Conservation (phyloP, 2,888 invertebrate species). For the Abscondita cerata region DNA sequence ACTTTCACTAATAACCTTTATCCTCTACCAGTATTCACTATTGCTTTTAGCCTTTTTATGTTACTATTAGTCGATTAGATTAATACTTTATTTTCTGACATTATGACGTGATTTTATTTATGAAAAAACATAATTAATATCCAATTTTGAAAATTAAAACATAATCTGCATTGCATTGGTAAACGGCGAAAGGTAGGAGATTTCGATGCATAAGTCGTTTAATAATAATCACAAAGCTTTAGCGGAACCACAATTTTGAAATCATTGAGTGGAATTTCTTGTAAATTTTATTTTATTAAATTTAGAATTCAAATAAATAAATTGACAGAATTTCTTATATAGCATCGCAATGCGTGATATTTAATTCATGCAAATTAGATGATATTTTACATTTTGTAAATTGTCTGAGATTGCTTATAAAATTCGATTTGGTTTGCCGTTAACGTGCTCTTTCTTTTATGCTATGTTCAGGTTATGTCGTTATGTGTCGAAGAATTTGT, state of each 20-base stretch:
- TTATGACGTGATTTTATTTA: too few species aligned
- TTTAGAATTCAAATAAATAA: not conserved
- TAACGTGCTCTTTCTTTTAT: constrained; percentile 5
- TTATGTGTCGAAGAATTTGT: constrained; percentile 13
- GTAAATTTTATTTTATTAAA: not conserved
- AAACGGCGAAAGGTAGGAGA: not conserved
- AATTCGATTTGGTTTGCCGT: constrained; percentile 1
- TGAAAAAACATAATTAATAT: too few species aligned
- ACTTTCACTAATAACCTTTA: too few species aligned
- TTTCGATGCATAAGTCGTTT: not conserved
- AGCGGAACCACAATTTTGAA: not conserved
- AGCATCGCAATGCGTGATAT: not conserved
- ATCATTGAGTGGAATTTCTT: constrained; percentile 3
- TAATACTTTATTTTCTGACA: too few species aligned
- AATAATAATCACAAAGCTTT: not conserved
- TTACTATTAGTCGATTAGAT: too few species aligned
- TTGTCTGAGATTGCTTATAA: not conserved
- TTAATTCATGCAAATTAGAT: not conserved
- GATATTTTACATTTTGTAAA: constrained; percentile 3
- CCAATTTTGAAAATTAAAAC: too few species aligned
- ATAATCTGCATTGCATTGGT: not conserved
- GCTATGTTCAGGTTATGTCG: constrained; percentile 1
- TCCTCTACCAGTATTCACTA: too few species aligned
- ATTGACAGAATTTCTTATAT: not conserved
- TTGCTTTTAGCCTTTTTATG: too few species aligned